A percentile compares a stretch with the other conserved stretches of the same genome.
Conservation (phyloP, 1,140 invertebrate species). For the Subanguina moxae region DNA sequence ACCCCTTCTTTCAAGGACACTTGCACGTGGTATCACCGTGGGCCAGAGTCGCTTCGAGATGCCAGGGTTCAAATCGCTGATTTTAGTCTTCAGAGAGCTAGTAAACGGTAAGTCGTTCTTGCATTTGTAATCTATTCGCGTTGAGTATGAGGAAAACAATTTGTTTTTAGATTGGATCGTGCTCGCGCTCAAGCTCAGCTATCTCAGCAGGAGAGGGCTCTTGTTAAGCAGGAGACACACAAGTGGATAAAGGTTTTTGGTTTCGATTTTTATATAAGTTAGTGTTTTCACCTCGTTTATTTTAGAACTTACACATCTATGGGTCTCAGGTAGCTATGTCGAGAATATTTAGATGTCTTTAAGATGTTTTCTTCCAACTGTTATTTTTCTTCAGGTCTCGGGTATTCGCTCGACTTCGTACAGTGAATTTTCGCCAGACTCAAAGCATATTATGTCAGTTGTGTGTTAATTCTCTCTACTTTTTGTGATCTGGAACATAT, state of each 20-base stretch:
- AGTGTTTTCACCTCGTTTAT: too few species aligned
- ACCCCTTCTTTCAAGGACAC: too few species aligned
- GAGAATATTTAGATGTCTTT: constrained; percentile 2
- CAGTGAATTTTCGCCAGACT: constrained; percentile 56
- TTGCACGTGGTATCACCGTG: constrained; percentile 55
- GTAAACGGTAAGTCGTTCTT: constrained; percentile 16
- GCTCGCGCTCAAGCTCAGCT: constrained; percentile 41
- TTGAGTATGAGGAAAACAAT: too few species aligned
- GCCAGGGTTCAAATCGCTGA: constrained; percentile 55
- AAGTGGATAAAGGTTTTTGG: constrained; percentile 38
- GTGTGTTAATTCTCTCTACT: too few species aligned
- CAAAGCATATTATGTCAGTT: constrained; percentile 47
- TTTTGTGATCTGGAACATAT: too few species aligned
- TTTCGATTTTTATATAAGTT: too few species aligned
- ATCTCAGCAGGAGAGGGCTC: constrained; percentile 51
- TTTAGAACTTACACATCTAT: constrained; percentile 45
- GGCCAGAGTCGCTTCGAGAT: constrained; percentile 40
- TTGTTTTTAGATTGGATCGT: constrained; percentile 24
- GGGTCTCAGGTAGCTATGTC: constrained; percentile 43
- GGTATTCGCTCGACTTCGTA: constrained; percentile 48
- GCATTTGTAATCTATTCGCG: too few species aligned
- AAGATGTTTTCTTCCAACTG: not conserved
- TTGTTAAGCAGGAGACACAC: constrained; percentile 52
- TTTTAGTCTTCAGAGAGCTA: constrained; percentile 50
- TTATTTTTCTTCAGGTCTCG: constrained; percentile 32